A percentile compares a stretch with the other conserved stretches of the same genome.
phyloP scores from a whole-genome alignment of 2,888 invertebrate species.

The Acrocera orbiculus region DNA sequence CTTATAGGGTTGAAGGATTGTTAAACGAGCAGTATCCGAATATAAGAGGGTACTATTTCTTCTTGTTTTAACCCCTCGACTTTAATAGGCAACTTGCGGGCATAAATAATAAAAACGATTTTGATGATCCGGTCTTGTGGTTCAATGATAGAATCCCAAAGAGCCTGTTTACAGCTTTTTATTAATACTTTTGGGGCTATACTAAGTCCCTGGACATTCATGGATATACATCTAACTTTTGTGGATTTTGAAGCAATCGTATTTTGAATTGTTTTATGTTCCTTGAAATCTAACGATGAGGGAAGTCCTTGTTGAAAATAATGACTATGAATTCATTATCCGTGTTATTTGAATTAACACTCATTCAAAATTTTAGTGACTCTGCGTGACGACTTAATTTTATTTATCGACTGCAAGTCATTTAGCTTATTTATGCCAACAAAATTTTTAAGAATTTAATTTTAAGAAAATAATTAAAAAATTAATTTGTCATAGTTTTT shows the following conservation, averaged over 20 bases:
- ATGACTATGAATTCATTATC: slow-evolving; percentile 6
- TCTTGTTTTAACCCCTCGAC: too few species aligned
- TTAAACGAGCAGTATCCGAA: too few species aligned
- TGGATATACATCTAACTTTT: neutral
- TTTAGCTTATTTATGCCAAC: too few species aligned
- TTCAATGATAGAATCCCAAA: slow-evolving; percentile 3
- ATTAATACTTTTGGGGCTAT: slow-evolving; percentile 7
- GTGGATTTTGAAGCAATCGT: slow-evolving; percentile 3
- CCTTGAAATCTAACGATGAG: slow-evolving; percentile 5
- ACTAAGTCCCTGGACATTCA: neutral
- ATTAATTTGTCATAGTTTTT: too few species aligned
- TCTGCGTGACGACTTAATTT: too few species aligned
- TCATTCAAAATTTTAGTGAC: too few species aligned
- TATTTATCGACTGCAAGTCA: too few species aligned
- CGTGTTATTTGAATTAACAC: slow-evolving; percentile 6
- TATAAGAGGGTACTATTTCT: too few species aligned
- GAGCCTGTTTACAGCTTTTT: slow-evolving; percentile 7
- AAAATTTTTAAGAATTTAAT: too few species aligned
- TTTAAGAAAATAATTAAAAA: too few species aligned
- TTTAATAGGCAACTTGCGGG: too few species aligned
- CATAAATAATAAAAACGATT: slow-evolving; percentile 10
- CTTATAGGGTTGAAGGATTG: too few species aligned
- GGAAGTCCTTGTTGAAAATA: slow-evolving; percentile 5
- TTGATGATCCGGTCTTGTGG: slow-evolving; percentile 4
- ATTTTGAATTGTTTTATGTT: slow-evolving; percentile 8